Evolutionary conservation across 30 jellyfish, hydroid and myxozoan genomes (phyloP).

Genomic region (Catostylus mosaicus): DNA sequence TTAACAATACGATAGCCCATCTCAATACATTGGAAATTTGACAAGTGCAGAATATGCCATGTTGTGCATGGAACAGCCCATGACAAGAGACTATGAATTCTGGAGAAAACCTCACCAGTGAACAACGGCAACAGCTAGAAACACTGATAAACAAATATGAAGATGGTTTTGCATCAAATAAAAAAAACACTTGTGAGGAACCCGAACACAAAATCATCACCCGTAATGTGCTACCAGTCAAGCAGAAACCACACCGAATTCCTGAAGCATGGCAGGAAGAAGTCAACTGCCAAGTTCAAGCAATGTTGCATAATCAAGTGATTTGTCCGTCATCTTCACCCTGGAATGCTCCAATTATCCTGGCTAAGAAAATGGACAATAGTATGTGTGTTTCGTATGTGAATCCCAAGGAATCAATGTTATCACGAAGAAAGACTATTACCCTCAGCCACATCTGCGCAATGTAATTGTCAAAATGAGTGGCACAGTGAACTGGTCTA

Average conservation of each 20-base stretch:
- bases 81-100: too few relatives aligned
- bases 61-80: too few relatives aligned
- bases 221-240: constrained; percentile 42
- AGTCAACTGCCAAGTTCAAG: constrained; percentile 18
- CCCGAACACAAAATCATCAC: constrained; percentile 42
- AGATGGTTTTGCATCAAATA: background rate
- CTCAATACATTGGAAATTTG: too few relatives aligned
- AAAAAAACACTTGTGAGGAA: background rate
- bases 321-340: constrained; percentile 57
- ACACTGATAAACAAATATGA: too few relatives aligned
- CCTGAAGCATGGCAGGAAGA: constrained; percentile 52
- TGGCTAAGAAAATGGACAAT: constrained; percentile 43
- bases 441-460: constrained; percentile 62
- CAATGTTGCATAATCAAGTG: constrained; percentile 31
- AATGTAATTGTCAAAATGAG: constrained; percentile 49
- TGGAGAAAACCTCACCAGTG: too few relatives aligned
- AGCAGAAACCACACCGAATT: constrained; percentile 37
- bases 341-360: constrained; percentile 38
- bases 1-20: too few relatives aligned
- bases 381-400: constrained; percentile 23
- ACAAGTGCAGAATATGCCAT: too few relatives aligned
- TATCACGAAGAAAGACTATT: constrained; percentile 33
- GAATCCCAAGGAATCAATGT: constrained; percentile 45
- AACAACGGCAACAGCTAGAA: too few relatives aligned
- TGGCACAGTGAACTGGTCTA: constrained; percentile 52